These are phyloP conservation scores for Aphelocoma coerulescens DNA, from an alignment of 2,113 vertebrate genomes.

Conservation along the genomic window DNA sequence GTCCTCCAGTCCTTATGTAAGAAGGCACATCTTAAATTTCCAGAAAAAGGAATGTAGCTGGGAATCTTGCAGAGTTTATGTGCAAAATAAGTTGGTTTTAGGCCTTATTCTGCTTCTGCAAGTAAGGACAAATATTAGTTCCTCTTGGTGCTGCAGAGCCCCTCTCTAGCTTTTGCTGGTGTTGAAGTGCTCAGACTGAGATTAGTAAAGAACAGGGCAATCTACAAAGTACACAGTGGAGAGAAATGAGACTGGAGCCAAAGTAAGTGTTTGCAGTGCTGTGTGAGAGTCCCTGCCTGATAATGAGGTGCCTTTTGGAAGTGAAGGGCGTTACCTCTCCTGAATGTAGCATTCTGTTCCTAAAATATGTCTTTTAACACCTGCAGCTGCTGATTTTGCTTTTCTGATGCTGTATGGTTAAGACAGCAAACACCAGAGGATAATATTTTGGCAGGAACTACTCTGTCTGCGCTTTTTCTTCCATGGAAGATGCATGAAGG, in stretches of 20 bases:
- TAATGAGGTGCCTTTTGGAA: not conserved
- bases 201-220: not conserved
- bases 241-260: not conserved
- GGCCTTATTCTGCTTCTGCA: not conserved
- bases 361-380: not conserved
- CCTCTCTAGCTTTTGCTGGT: not conserved
- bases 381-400: slow-evolving; percentile 1
- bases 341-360: not conserved
- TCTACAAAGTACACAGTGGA: not conserved
- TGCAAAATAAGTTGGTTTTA: not conserved
- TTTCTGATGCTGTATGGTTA: not conserved
- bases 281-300: not conserved
- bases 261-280: not conserved
- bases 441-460: not conserved
- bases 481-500: not conserved
- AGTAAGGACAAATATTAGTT: not conserved
- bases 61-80: not conserved
- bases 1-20: not conserved
- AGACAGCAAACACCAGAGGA: not conserved
- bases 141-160: not conserved
- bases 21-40: not conserved
- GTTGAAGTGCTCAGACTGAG: not conserved
- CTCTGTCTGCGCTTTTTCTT: not conserved
- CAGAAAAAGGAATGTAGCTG: not conserved
- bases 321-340: not conserved